Evolutionary conservation across 92 coral and sea anemone species (phyloP).

Genomic region (Scolanthus callimorphus): DNA sequence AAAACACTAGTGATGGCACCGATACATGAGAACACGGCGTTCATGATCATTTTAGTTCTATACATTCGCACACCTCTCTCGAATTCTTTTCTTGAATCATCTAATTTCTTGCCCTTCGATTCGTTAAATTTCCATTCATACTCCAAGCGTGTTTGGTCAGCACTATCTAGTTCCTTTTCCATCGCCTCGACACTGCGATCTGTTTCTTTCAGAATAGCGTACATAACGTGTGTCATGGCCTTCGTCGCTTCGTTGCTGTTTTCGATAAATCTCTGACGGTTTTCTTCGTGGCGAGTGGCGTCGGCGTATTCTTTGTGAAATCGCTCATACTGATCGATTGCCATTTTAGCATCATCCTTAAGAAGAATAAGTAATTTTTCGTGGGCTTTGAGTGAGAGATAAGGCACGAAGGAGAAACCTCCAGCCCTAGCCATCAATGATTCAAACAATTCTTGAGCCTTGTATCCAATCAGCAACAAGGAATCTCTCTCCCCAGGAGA

Average conservation of each 20-base stretch:
- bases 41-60: constrained; percentile 23
- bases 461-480: constrained; percentile 8
- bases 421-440: constrained; percentile 19
- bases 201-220: constrained; percentile 33
- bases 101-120: constrained; percentile 16
- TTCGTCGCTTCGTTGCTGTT: constrained; percentile 35
- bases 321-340: constrained; percentile 38
- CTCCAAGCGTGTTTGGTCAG: constrained; percentile 7
- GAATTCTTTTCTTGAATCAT: constrained; percentile 25
- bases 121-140: constrained; percentile 22
- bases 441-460: constrained; percentile 18
- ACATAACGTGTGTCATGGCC: constrained; percentile 42
- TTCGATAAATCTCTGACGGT: no score
- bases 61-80: constrained; percentile 23
- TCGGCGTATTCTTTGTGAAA: constrained; percentile 19
- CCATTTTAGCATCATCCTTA: constrained; percentile 56
- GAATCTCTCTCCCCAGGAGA: not conserved
- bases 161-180: constrained; percentile 19
- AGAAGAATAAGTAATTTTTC: constrained; percentile 34
- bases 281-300: no score
- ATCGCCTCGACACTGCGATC: constrained; percentile 31
- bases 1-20: constrained; percentile 28
- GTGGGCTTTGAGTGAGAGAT: constrained; percentile 44
- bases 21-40: constrained; percentile 40
- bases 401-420: constrained; percentile 33